Percentiles rank a stretch among this genome's conserved stretches.
phyloP scores from a whole-genome alignment of 2,797 vertebrate genomes.

The Eospalax fontanierii region DNA sequence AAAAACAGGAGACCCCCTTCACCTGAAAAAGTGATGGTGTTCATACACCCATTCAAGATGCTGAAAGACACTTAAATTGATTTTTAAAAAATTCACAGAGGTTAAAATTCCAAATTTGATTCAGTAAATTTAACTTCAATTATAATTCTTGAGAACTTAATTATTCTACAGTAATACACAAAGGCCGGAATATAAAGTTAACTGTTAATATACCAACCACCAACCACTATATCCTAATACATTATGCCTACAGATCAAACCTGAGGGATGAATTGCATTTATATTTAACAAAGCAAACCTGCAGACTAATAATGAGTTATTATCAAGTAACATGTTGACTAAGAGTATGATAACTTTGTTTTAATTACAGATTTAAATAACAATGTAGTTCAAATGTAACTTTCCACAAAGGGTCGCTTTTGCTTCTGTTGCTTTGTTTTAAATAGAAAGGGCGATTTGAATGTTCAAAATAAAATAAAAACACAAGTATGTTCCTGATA shows the following conservation, averaged over 20 bases:
- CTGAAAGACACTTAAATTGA: neutral
- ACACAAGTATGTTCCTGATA: neutral
- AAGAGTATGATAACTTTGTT: constrained; percentile 42
- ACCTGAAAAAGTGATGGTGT: neutral
- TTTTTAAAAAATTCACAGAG: too few relatives aligned
- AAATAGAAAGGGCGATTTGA: constrained; percentile 60
- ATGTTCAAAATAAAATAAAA: constrained; percentile 59
- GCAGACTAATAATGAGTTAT: constrained; percentile 44
- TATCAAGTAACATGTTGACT: constrained; percentile 33
- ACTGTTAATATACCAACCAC: constrained; percentile 8
- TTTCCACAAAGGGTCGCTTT: neutral
- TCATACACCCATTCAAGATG: neutral
- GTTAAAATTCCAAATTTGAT: constrained; percentile 35
- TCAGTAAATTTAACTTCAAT: constrained; percentile 20
- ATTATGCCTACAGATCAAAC: constrained; percentile 42
- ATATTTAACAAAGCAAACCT: constrained; percentile 57
- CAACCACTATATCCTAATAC: constrained; percentile 27
- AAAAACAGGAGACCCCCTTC: neutral
- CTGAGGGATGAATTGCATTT: constrained; percentile 38
- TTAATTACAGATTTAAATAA: constrained; percentile 67
- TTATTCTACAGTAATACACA: neutral
- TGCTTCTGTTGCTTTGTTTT: neutral
- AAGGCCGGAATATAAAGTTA: constrained; percentile 57
- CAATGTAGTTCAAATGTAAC: constrained; percentile 47
- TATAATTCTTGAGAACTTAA: constrained; percentile 49